phyloP scores from a whole-genome alignment of 1,140 invertebrate species.

The Caenorhabditis remanei region DNA sequence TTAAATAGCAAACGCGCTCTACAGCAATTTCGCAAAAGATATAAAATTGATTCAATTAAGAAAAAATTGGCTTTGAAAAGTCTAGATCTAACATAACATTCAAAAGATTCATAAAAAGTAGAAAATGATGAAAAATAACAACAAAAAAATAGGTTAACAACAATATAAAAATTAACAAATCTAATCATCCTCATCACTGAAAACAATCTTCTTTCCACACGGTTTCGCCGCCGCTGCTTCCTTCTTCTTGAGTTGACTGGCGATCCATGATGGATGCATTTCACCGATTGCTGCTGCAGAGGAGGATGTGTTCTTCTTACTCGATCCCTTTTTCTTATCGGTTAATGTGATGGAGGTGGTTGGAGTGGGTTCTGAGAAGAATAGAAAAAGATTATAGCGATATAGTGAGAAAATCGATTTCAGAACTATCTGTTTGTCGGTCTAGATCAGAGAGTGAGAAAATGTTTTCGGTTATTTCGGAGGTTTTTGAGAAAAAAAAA shows the following conservation, averaged over 20 bases:
- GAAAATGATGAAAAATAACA: background rate
- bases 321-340: background rate
- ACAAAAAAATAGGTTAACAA: background rate
- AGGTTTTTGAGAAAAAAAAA: too few species aligned
- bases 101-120: background rate
- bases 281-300: background rate
- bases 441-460: too few species aligned
- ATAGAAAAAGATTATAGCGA: too few species aligned
- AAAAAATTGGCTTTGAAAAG: too few species aligned
- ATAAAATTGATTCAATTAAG: too few species aligned
- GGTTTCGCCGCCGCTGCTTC: conserved; percentile 22
- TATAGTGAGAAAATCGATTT: too few species aligned
- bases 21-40: too few species aligned
- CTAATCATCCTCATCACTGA: background rate
- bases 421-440: too few species aligned
- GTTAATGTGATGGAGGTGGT: background rate
- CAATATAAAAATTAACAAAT: background rate
- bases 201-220: conserved; percentile 2
- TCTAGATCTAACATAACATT: too few species aligned
- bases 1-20: too few species aligned
- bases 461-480: too few species aligned
- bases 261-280: conserved; percentile 20
- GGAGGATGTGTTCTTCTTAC: too few species aligned
- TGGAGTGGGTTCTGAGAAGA: background rate
- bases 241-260: conserved; percentile 25